Conservation (phyloP, 2,797 vertebrate genomes). For the Eidolon dupreanum region DNA sequence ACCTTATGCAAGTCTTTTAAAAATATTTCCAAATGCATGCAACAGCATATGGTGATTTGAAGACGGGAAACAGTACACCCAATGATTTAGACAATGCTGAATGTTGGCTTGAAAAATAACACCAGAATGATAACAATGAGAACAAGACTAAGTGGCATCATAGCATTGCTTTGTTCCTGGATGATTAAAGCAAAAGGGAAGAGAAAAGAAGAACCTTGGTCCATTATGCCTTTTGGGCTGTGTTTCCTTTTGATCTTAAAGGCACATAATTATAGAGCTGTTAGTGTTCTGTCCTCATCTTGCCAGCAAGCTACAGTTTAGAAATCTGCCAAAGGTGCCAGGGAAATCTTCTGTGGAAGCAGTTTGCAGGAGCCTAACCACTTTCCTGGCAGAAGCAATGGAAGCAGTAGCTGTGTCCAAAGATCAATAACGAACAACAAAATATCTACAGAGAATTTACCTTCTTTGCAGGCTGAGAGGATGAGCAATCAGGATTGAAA, state of each 20-base stretch:
- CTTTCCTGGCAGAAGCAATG: neutral
- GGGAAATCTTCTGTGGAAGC: neutral
- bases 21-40: neutral
- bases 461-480: neutral
- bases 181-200: neutral
- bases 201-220: neutral
- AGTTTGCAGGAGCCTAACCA: neutral
- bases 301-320: neutral
- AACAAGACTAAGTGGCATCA: neutral
- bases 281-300: neutral
- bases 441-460: neutral
- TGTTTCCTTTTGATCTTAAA: conserved; percentile 31
- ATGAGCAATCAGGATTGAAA: neutral
- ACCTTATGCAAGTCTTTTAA: neutral
- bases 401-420: neutral
- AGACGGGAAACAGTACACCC: neutral
- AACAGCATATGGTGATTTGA: neutral
- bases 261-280: conserved; percentile 35
- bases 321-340: neutral
- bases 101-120: neutral
- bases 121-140: neutral
- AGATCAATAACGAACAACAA: neutral
- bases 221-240: neutral
- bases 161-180: neutral
- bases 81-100: neutral